A percentile compares a stretch with the other conserved stretches of the same genome.
These are phyloP conservation scores for Anhinga rufa DNA, from an alignment of 2,113 vertebrate genomes.

Conservation along the genomic window DNA sequence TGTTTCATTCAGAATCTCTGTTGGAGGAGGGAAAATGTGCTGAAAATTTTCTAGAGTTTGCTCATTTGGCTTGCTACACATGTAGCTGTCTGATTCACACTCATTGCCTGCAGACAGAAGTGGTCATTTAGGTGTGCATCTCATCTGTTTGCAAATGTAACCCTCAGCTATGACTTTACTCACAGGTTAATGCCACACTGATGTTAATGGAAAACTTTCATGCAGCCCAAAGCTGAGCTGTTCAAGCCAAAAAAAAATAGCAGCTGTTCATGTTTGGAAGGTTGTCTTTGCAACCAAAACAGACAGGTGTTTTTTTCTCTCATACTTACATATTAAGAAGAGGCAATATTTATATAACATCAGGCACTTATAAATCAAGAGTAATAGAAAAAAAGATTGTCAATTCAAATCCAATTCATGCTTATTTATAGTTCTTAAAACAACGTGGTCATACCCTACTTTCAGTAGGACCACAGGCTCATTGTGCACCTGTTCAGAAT, in stretches of 20 bases:
- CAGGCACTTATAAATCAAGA: neutral
- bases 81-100: neutral
- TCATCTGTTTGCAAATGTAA: neutral
- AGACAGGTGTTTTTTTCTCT: neutral
- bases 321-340: neutral
- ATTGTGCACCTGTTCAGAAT: neutral
- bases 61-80: neutral
- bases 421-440: neutral
- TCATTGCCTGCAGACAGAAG: neutral
- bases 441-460: neutral
- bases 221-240: neutral
- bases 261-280: neutral
- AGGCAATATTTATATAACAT: neutral
- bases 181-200: neutral
- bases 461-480: neutral
- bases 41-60: neutral
- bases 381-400: neutral
- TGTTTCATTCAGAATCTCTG: neutral
- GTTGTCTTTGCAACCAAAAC: neutral
- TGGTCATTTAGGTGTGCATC: neutral
- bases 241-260: neutral
- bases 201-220: neutral
- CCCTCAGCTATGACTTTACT: neutral
- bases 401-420: neutral
- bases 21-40: neutral